Percentiles rank a stretch among this genome's conserved stretches.
Evolutionary conservation across 2,888 invertebrate genomes (phyloP).

Genomic region (Eilema griseolum): DNA sequence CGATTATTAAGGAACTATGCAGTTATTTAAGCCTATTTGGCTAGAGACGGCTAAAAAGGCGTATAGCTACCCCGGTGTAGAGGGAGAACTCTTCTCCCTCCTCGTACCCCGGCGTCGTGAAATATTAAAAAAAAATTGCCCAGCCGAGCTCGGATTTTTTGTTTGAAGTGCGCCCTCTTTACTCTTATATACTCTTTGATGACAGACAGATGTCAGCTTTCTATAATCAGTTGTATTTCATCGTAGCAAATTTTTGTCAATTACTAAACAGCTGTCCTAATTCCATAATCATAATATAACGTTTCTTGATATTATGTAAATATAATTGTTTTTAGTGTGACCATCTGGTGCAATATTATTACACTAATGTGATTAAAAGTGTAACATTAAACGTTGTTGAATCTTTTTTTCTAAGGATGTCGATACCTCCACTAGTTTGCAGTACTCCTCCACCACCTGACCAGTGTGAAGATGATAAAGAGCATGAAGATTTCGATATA

Average conservation of each 20-base stretch:
- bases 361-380: conserved; percentile 49
- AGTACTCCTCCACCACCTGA: conserved; percentile 89
- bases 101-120: too few species aligned
- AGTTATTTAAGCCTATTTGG: too few species aligned
- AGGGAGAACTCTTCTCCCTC: too few species aligned
- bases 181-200: too few species aligned
- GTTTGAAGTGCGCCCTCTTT: too few species aligned
- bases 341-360: conserved; percentile 27
- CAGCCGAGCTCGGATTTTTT: too few species aligned
- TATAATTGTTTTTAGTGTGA: conserved; percentile 25
- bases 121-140: too few species aligned
- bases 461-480: conserved; percentile 89
- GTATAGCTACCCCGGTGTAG: too few species aligned
- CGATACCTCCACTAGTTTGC: conserved; percentile 89
- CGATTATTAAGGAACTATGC: too few species aligned
- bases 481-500: conserved; percentile 81
- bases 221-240: conserved; percentile 51
- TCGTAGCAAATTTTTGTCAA: conserved; percentile 74
- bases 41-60: too few species aligned
- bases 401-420: conserved; percentile 76
- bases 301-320: conserved; percentile 39
- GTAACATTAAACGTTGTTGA: conserved; percentile 48
- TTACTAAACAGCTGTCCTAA: conserved; percentile 79
- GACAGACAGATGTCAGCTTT: conserved; percentile 50
- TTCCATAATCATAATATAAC: conserved; percentile 44